Percentiles rank a stretch among this genome's conserved stretches.
Conservation (phyloP, 2,113 vertebrate species). For the Dryoscopus gambensis region DNA sequence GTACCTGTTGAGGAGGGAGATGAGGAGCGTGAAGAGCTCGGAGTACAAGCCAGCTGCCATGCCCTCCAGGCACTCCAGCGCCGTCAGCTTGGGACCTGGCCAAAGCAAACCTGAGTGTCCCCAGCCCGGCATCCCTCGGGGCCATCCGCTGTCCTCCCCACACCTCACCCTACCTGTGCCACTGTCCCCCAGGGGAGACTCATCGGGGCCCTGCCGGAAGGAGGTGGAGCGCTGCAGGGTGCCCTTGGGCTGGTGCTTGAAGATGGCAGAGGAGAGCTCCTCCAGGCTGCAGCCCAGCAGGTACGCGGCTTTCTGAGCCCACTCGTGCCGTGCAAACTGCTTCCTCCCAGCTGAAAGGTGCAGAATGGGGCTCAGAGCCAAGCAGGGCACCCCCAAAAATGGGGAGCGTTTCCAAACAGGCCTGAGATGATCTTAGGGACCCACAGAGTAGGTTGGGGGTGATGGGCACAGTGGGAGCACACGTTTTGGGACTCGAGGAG, state of each 20-base stretch:
- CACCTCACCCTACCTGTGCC: slow-evolving; percentile 18
- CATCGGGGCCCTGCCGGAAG: slow-evolving; percentile 87
- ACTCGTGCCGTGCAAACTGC: slow-evolving; percentile 96
- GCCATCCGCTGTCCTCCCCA: rapidly evolving
- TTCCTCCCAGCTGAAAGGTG: slow-evolving; percentile 29
- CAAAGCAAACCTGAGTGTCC: not conserved
- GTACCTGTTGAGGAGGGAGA: slow-evolving; percentile 94
- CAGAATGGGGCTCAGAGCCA: not conserved
- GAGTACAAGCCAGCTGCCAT: slow-evolving; percentile 91
- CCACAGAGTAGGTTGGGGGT: not conserved
- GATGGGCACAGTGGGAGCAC: not conserved
- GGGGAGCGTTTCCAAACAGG: rapidly evolving
- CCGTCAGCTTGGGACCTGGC: slow-evolving; percentile 86
- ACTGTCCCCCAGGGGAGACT: slow-evolving; percentile 24
- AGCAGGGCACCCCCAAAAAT: not conserved
- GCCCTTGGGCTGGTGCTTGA: slow-evolving; percentile 90
- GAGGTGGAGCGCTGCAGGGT: slow-evolving; percentile 88
- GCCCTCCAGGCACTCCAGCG: slow-evolving; percentile 93
- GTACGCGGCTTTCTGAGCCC: slow-evolving; percentile 97
- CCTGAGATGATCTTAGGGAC: not conserved
- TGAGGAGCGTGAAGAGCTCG: slow-evolving; percentile 90
- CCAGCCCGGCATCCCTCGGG: rapidly evolving
- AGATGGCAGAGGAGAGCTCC: slow-evolving; percentile 92
- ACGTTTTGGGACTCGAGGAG: not conserved
- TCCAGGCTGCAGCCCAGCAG: slow-evolving; percentile 89